Percentiles rank a stretch among this genome's conserved stretches.
Evolutionary conservation across 1,140 invertebrate species (phyloP).

Genomic region (Armadillidium nasatum): DNA sequence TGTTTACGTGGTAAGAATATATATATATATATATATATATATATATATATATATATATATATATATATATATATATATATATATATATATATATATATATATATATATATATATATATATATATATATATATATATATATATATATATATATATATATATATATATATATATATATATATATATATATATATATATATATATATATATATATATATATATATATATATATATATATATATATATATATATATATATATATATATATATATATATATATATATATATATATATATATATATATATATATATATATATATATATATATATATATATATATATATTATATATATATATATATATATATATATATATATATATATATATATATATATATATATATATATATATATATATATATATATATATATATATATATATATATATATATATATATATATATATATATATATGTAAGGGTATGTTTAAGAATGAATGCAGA

Average conservation of each 20-base stretch:
- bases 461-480: too few species aligned
- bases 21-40: slow-evolving; percentile 14
- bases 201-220: slow-evolving; percentile 9
- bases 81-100: background rate
- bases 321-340: background rate
- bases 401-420: too few species aligned
- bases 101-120: too few species aligned
- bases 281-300: slow-evolving; percentile 1
- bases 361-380: too few species aligned
- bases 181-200: slow-evolving; percentile 15
- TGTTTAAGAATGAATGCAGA: too few species aligned
- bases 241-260: slow-evolving; percentile 8
- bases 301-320: background rate
- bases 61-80: slow-evolving; percentile 14
- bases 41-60: slow-evolving; percentile 5
- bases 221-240: background rate
- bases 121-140: too few species aligned
- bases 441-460: too few species aligned
- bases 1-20: slow-evolving; percentile 3
- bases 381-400: too few species aligned
- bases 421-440: too few species aligned
- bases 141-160: too few species aligned
- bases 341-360: too few species aligned
- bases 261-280: background rate
- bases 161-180: too few species aligned